Percentiles rank a stretch among this genome's conserved stretches.
Evolutionary conservation across 2,888 invertebrate species (phyloP).

Genomic region (Ennomos fuscantarius): DNA sequence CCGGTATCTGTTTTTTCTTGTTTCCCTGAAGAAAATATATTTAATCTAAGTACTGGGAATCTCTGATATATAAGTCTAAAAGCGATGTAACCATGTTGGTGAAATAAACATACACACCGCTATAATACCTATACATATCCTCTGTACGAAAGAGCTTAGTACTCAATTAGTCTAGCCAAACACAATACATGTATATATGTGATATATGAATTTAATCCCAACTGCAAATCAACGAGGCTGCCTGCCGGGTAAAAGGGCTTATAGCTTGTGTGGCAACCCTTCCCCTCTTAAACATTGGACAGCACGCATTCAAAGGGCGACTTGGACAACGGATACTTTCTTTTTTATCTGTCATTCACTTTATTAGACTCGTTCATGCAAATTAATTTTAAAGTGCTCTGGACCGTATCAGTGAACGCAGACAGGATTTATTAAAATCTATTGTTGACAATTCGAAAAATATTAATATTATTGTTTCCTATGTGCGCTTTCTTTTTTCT

Average conservation of each 20-base stretch:
- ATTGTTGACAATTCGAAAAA: too few relatives aligned
- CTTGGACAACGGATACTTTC: constrained; percentile 2
- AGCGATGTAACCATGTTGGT: too few relatives aligned
- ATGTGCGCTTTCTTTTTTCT: too few relatives aligned
- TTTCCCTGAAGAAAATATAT: constrained; percentile 78
- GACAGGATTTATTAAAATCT: constrained; percentile 4
- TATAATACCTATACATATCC: neutral
- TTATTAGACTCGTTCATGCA: constrained; percentile 16
- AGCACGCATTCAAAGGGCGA: constrained; percentile 21
- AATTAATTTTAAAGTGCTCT: constrained; percentile 26
- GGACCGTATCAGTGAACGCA: constrained; percentile 10
- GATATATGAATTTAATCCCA: neutral
- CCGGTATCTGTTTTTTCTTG: constrained; percentile 88
- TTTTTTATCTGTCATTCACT: constrained; percentile 25
- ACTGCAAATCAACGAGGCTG: neutral
- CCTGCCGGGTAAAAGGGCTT: constrained; percentile 5
- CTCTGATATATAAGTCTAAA: too few relatives aligned
- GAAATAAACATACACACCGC: too few relatives aligned
- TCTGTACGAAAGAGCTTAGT: constrained; percentile 19
- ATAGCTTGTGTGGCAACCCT: constrained; percentile 12
- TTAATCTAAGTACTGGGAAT: too few relatives aligned
- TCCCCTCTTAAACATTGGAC: constrained; percentile 15
- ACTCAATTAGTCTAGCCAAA: constrained; percentile 25
- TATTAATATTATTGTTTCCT: too few relatives aligned
- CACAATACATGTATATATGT: neutral